A percentile compares a stretch with the other conserved stretches of the same genome.
These are phyloP conservation scores for Pseudachorutes palmiensis DNA, from an alignment of 1,140 invertebrate genomes.

Conservation along the genomic window DNA sequence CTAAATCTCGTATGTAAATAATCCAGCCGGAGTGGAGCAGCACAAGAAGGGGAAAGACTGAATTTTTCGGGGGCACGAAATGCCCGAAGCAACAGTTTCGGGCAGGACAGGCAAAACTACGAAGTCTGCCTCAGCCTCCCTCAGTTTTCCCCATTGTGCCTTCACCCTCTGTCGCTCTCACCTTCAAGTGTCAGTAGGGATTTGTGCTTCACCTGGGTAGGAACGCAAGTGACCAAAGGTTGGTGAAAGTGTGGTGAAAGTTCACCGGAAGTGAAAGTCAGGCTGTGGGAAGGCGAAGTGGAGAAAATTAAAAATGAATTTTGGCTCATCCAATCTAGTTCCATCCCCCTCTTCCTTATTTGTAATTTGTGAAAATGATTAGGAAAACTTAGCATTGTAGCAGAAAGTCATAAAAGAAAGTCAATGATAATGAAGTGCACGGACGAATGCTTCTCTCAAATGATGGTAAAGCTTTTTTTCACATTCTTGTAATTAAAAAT, in stretches of 20 bases:
- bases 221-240: too few species aligned
- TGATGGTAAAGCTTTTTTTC: slow-evolving; percentile 13
- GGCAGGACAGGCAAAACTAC: slow-evolving; percentile 7
- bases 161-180: neutral
- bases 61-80: slow-evolving; percentile 32
- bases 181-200: neutral
- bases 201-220: neutral
- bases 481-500: too few species aligned
- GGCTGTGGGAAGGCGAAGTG: too few species aligned
- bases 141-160: too few species aligned
- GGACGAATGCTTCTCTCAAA: slow-evolving; percentile 30
- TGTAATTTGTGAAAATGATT: neutral
- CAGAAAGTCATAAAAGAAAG: neutral
- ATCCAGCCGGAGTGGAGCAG: neutral
- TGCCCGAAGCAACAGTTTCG: slow-evolving; percentile 36
- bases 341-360: too few species aligned
- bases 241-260: too few species aligned
- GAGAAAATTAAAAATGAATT: too few species aligned
- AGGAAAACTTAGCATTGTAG: neutral
- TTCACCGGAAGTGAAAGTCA: neutral
- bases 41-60: slow-evolving; percentile 25
- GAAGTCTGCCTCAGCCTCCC: too few species aligned
- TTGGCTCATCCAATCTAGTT: too few species aligned
- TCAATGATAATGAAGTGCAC: slow-evolving; percentile 27
- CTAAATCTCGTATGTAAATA: slow-evolving; percentile 11